phyloP scores from a whole-genome alignment of 2,888 invertebrate genomes.

The Noctua comes region DNA sequence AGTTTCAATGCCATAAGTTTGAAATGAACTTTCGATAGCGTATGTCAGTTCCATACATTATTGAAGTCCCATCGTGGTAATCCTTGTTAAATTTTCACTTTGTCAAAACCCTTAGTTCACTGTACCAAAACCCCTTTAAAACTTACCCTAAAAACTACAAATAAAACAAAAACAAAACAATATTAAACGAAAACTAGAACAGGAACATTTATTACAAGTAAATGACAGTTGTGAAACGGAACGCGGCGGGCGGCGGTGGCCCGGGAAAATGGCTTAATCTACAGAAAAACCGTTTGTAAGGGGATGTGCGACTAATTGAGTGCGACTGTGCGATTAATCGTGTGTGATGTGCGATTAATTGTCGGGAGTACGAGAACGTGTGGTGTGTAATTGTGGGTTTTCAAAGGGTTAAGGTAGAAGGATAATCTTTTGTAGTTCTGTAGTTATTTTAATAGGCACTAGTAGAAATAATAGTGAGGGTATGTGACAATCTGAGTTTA shows the following conservation, averaged over 20 bases:
- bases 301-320: slow-evolving; percentile 18
- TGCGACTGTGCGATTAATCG: slow-evolving; percentile 23
- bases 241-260: background rate
- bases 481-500: background rate
- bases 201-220: slow-evolving; percentile 39
- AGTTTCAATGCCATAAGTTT: background rate
- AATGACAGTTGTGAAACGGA: slow-evolving; percentile 40
- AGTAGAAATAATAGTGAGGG: background rate
- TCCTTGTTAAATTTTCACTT: background rate
- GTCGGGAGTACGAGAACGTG: background rate
- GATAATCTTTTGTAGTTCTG: background rate
- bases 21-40: background rate
- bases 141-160: background rate
- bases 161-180: background rate
- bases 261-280: slow-evolving; percentile 28
- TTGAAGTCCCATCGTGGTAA: background rate
- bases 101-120: background rate
- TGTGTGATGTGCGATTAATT: slow-evolving; percentile 32
- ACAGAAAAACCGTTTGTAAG: slow-evolving; percentile 11
- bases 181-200: slow-evolving; percentile 29
- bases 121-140: background rate
- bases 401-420: slow-evolving; percentile 3
- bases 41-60: background rate
- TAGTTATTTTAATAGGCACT: background rate
- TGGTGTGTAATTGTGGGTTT: slow-evolving; percentile 11